phyloP scores from a whole-genome alignment of 2,113 vertebrate genomes.

The Pristiophorus japonicus region DNA sequence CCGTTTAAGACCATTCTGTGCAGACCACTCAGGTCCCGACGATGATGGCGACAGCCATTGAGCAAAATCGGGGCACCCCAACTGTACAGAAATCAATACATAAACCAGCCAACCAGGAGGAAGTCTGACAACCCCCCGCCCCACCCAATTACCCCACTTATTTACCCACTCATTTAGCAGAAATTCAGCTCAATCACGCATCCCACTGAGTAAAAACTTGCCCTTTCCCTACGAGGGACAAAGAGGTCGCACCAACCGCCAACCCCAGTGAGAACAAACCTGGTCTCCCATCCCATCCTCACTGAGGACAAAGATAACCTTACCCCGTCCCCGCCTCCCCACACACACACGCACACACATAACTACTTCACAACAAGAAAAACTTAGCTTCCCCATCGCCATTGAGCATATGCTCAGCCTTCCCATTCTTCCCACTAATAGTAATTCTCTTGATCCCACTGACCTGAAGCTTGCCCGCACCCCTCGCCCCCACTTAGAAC shows the following conservation, averaged over 20 bases:
- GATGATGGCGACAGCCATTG: not conserved
- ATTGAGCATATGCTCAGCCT: not conserved
- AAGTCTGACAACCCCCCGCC: not conserved
- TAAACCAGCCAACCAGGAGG: not conserved
- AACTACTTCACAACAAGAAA: too few species aligned
- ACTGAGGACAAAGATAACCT: too few species aligned
- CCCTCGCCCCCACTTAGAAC: too few species aligned
- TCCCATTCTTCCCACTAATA: not conserved
- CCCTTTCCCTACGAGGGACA: not conserved
- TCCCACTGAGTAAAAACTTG: not conserved
- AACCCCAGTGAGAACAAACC: too few species aligned
- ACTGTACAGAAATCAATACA: not conserved
- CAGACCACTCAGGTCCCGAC: not conserved
- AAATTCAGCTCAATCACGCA: not conserved
- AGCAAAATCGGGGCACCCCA: not conserved
- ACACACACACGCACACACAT: too few species aligned
- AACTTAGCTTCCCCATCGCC: not conserved
- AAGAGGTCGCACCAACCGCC: not conserved
- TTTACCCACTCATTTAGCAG: not conserved
- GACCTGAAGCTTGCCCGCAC: too few species aligned
- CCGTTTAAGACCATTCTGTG: too few species aligned
- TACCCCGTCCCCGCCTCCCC: too few species aligned
- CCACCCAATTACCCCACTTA: not conserved
- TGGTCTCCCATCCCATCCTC: too few species aligned
- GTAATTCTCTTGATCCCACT: too few species aligned